Evolutionary conservation across 2,888 invertebrate genomes (phyloP), one percentile per base, ranked within the genome.

Genomic region (Halictus ligatus): DNA sequence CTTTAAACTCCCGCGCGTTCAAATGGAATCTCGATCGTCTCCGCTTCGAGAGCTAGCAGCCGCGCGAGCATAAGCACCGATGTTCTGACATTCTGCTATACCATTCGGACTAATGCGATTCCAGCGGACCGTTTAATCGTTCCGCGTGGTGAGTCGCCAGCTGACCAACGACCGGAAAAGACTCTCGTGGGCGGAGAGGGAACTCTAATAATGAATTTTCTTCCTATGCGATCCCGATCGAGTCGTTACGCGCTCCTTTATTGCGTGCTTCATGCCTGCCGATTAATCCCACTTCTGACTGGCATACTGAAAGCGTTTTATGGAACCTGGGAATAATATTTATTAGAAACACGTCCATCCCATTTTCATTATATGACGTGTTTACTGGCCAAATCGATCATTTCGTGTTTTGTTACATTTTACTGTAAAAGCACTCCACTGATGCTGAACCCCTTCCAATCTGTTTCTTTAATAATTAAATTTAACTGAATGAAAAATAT

Each of bases 131-230:
- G 82, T 85, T 81, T 82, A 82, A 81, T 81, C 86, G 86, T 86
- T 85, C 85, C 86, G 86, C 85, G 81, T 72, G 81, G 81, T 81
- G 80, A 80, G 64, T 87, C 85, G 48, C 25, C 77, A 58, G 40
- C 78, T 69, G 69, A 81, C n/a, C 80, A 87, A 73, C 80, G 78
- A 86, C 85, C 85, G 86, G 80, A 86, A 87, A 87, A 78, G 78
- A 54, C 64, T 46, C 67, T 81, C 58, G 81, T 78, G 78, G 81
- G 78, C 81, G 81, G 64, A 50, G 78, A 73, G 76, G 58, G 25
- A 67, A 60, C 67, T 79, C 7, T 18, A 58, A 71, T 76, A 74
- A 80, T 69, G 69, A 69, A 71, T 76, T 84, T 81, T 74, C 67
- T 60, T 71, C 71, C 46, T 21, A 21, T 15, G 6, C 35, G 25